Percentiles rank a stretch among this genome's conserved stretches.
Evolutionary conservation across 35 echinoderm and acorn worm genomes (phyloP).

Genomic region (Diadema setosum): DNA sequence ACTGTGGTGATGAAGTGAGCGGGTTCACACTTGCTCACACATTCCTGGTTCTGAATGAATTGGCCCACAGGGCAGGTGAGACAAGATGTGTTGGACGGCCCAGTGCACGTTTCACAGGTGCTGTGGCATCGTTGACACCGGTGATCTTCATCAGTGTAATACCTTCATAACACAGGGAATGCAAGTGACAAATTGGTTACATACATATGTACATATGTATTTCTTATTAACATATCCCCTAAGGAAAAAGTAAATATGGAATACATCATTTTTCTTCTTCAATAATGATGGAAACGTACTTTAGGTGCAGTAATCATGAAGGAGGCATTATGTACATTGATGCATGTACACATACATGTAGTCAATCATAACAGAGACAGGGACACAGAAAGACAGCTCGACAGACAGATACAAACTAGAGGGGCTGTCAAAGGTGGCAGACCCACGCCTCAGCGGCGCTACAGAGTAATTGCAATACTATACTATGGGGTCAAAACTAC

Average conservation of each 20-base stretch:
- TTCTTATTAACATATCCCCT: background rate
- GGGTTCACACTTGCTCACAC: background rate
- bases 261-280: background rate
- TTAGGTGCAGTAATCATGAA: no score
- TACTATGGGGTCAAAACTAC: no score
- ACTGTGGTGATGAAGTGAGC: background rate
- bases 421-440: no score
- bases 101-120: constrained; percentile 19
- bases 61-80: background rate
- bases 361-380: background rate
- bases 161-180: background rate
- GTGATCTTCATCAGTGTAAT: background rate
- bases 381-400: no score
- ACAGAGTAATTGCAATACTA: no score
- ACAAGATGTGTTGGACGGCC: background rate
- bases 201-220: background rate
- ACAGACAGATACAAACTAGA: background rate
- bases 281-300: background rate
- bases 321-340: no score
- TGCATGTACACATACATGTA: background rate
- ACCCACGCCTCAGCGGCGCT: no score
- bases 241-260: background rate
- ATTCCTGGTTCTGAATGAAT: background rate
- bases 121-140: constrained; percentile 18
- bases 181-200: background rate